A percentile compares a stretch with the other conserved stretches of the same genome.
Conservation (phyloP, 2,113 vertebrate genomes). For the Pao palembangensis region DNA sequence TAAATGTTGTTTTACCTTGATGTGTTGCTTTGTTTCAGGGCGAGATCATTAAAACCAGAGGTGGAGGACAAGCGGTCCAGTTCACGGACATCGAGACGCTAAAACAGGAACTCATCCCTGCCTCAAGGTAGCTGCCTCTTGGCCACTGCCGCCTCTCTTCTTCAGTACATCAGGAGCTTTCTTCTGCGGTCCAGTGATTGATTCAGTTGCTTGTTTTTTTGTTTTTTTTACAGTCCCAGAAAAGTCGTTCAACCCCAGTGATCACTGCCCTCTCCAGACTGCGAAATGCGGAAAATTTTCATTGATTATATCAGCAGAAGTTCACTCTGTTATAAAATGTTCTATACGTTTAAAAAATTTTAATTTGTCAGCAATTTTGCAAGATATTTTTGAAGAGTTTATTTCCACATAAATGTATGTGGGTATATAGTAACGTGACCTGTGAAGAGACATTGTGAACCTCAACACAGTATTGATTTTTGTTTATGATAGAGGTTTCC, state of each 20-base stretch:
- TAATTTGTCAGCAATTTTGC: too few relatives aligned
- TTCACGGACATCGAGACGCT: constrained; percentile 95
- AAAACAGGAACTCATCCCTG: constrained; percentile 81
- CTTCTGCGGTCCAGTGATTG: background rate
- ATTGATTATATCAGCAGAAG: too few relatives aligned
- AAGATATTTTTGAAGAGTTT: too few relatives aligned
- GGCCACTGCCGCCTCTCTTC: constrained; percentile 29
- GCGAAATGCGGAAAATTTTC: too few relatives aligned
- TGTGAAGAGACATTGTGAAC: too few relatives aligned
- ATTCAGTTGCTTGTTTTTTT: background rate
- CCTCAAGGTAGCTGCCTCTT: constrained; percentile 62
- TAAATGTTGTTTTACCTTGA: background rate
- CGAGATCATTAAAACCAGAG: constrained; percentile 88
- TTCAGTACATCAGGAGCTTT: too few relatives aligned
- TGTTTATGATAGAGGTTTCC: too few relatives aligned
- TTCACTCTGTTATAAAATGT: too few relatives aligned
- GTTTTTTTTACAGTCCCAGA: constrained; percentile 76
- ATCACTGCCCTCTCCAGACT: background rate
- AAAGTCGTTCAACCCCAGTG: constrained; percentile 49
- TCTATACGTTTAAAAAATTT: too few relatives aligned
- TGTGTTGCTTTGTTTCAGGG: constrained; percentile 69
- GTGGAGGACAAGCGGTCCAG: constrained; percentile 91
- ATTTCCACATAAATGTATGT: too few relatives aligned
- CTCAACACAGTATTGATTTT: too few relatives aligned
- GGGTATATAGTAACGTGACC: too few relatives aligned